Evolutionary conservation across 2,888 invertebrate species (phyloP).

Genomic region (Cryptosula pallasiana): DNA sequence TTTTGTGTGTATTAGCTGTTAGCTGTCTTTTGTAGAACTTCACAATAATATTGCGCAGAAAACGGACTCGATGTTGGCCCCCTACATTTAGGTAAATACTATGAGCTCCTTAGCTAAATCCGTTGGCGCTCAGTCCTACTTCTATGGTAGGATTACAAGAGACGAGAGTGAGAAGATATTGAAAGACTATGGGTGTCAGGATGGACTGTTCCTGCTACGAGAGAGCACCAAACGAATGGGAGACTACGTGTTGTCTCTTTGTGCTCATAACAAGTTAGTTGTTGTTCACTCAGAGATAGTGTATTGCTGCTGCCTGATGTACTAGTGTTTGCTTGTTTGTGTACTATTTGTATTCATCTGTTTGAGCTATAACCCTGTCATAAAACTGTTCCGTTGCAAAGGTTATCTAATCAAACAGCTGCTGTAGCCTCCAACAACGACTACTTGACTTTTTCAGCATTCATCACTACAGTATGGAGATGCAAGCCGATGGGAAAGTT

Average conservation of each 20-base stretch:
- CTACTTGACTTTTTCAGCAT: slow-evolving; percentile 40
- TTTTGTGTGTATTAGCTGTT: too few species aligned
- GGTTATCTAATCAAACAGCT: too few species aligned
- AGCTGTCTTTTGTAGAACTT: too few species aligned
- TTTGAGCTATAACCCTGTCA: not conserved
- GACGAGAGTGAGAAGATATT: slow-evolving; percentile 50
- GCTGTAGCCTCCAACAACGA: too few species aligned
- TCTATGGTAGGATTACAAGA: slow-evolving; percentile 52
- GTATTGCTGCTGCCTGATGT: not conserved
- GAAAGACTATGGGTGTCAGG: slow-evolving; percentile 33
- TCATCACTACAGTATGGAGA: slow-evolving; percentile 52
- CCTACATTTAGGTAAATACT: too few species aligned
- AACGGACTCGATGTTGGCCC: too few species aligned
- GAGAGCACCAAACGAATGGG: slow-evolving; percentile 49
- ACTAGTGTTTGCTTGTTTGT: not conserved
- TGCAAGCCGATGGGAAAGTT: slow-evolving; percentile 47
- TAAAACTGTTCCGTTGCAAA: too few species aligned
- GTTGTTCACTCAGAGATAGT: not conserved
- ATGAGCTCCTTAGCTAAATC: not conserved
- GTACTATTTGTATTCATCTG: not conserved
- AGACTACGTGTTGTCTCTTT: slow-evolving; percentile 52
- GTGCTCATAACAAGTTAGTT: slow-evolving; percentile 40
- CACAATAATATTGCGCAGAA: too few species aligned
- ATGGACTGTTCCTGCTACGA: slow-evolving; percentile 49
- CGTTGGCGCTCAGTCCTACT: slow-evolving; percentile 33